A percentile compares a stretch with the other conserved stretches of the same genome.
These are phyloP conservation scores for Cottoperca gobio DNA, from an alignment of 2,797 vertebrate species.

Conservation along the genomic window DNA sequence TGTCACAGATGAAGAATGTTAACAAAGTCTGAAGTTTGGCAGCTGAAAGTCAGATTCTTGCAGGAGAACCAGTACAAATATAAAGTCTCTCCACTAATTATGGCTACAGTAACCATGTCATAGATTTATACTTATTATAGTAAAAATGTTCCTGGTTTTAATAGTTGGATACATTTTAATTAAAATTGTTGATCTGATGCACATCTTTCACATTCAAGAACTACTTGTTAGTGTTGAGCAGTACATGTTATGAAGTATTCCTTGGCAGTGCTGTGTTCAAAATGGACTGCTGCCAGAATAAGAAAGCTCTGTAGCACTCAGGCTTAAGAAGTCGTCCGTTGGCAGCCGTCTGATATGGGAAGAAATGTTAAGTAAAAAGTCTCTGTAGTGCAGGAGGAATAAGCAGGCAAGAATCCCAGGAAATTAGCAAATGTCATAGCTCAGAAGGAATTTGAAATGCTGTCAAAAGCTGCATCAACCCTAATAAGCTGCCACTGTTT, in stretches of 20 bases:
- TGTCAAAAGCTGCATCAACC: constrained; percentile 11
- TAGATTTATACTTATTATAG: neutral
- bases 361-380: constrained; percentile 45
- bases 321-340: constrained; percentile 31
- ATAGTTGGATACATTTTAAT: neutral
- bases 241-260: constrained; percentile 13
- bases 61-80: no score
- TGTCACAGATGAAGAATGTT: constrained; percentile 46
- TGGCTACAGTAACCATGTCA: neutral
- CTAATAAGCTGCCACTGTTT: neutral
- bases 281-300: constrained; percentile 35
- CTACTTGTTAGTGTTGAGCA: neutral
- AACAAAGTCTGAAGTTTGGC: neutral
- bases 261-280: constrained; percentile 14
- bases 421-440: constrained; percentile 45
- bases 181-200: neutral
- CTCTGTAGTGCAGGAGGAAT: constrained; percentile 20
- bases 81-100: neutral
- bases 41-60: neutral
- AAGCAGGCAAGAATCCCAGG: constrained; percentile 34
- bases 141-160: neutral
- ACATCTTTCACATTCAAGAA: neutral
- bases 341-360: constrained; percentile 47
- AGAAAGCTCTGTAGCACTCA: constrained; percentile 39
- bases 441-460: constrained; percentile 10